Percentiles rank a stretch among this genome's conserved stretches.
Evolutionary conservation across 2,113 vertebrate genomes (phyloP).

Genomic region (Channa argus): DNA sequence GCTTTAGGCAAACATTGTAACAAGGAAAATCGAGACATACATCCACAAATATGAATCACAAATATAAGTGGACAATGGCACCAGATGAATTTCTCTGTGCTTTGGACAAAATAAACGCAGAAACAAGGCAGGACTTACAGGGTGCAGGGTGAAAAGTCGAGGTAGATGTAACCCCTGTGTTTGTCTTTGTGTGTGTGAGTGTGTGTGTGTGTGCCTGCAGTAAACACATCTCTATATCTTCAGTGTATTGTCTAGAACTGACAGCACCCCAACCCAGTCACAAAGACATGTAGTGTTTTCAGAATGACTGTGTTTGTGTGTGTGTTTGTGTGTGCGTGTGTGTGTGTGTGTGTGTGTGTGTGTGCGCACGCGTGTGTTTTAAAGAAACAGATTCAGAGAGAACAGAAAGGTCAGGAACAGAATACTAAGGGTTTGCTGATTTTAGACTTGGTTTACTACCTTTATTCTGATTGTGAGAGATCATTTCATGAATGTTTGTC

Average conservation of each 20-base stretch:
- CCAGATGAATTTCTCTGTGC: no score
- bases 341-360: slow-evolving; percentile 3
- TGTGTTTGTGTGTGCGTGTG: slow-evolving; percentile 11
- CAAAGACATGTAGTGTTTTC: slow-evolving; percentile 60
- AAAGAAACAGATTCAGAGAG: slow-evolving; percentile 10
- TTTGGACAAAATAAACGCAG: not conserved
- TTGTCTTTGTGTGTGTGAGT: not conserved
- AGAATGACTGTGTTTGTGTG: slow-evolving; percentile 4
- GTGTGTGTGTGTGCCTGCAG: slow-evolving; percentile 24
- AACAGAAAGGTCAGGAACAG: slow-evolving; percentile 23
- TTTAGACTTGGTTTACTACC: no score
- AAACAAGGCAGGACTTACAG: not conserved
- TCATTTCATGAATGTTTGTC: no score
- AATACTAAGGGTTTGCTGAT: slow-evolving; percentile 27
- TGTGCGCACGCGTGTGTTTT: not conserved
- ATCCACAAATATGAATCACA: no score
- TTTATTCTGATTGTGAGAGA: no score
- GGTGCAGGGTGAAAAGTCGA: slow-evolving; percentile 47
- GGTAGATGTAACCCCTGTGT: slow-evolving; percentile 2
- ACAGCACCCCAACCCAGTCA: slow-evolving; percentile 54
- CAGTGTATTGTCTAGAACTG: slow-evolving; percentile 67
- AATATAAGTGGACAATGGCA: not conserved
- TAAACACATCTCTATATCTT: slow-evolving; percentile 82
- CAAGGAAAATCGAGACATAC: no score
- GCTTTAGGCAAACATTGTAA: no score